Conservation (phyloP, 2,888 invertebrate genomes). For the Raillietiella orientalis region DNA sequence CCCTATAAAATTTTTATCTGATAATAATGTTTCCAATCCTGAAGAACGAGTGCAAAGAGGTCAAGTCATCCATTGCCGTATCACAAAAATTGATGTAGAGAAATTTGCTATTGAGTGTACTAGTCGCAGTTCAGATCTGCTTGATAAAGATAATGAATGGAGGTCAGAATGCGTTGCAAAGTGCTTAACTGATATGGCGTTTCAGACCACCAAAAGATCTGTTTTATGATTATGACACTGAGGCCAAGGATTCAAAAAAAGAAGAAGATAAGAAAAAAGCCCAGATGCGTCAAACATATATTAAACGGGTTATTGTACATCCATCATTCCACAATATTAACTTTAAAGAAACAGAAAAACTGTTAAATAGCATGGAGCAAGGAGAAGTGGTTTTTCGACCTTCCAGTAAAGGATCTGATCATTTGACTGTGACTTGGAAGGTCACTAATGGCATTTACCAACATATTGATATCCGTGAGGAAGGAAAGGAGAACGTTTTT, state of each 20-base stretch:
- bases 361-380: conserved; percentile 71
- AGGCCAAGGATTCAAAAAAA: conserved; percentile 39
- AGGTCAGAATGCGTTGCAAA: too few relatives aligned
- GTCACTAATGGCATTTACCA: conserved; percentile 75
- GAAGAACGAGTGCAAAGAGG: conserved; percentile 59
- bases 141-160: conserved; percentile 70
- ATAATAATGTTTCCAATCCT: conserved; percentile 70
- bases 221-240: conserved; percentile 59
- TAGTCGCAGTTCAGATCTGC: conserved; percentile 62
- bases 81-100: conserved; percentile 86
- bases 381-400: conserved; percentile 89
- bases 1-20: conserved; percentile 69
- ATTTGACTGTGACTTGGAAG: conserved; percentile 95
- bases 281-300: conserved; percentile 50
- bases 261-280: conserved; percentile 41
- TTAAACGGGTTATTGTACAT: conserved; percentile 88
- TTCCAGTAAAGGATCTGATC: conserved; percentile 84
- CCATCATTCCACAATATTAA: conserved; percentile 90
- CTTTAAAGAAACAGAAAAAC: conserved; percentile 60
- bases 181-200: too few relatives aligned
- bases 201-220: conserved; percentile 53
- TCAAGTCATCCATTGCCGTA: conserved; percentile 51
- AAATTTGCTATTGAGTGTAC: conserved; percentile 76
- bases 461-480: conserved; percentile 82
- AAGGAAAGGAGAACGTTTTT: conserved; percentile 84